Conservation (phyloP, 2,113 vertebrate species). For the Gallinago media region DNA sequence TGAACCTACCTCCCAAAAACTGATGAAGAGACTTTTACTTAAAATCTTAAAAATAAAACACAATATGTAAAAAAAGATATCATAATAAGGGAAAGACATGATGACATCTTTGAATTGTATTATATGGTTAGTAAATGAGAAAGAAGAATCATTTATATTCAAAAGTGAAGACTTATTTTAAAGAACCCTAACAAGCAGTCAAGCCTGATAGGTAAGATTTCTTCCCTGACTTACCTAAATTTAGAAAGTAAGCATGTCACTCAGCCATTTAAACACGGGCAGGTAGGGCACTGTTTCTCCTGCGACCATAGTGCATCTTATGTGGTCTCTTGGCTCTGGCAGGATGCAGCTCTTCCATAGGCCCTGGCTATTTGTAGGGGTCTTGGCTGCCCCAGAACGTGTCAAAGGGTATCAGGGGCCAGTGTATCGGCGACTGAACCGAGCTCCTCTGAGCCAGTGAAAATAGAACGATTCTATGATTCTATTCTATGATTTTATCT, state of each 20-base stretch:
- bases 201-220: neutral
- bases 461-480: neutral
- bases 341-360: neutral
- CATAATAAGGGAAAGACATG: neutral
- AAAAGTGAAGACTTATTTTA: neutral
- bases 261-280: neutral
- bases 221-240: neutral
- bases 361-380: neutral
- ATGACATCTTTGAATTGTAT: neutral
- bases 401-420: neutral
- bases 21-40: neutral
- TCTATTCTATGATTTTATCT: neutral
- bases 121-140: neutral
- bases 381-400: neutral
- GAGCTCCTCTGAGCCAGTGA: neutral
- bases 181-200: neutral
- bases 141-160: neutral
- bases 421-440: neutral
- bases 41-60: neutral
- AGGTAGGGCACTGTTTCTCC: neutral
- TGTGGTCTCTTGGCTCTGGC: neutral
- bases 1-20: neutral
- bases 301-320: neutral
- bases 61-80: neutral
- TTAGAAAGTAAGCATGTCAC: neutral